Percentiles rank a stretch among this genome's conserved stretches.
Evolutionary conservation across 2,888 invertebrate genomes (phyloP).

Genomic region (Himalopsyche anomala): DNA sequence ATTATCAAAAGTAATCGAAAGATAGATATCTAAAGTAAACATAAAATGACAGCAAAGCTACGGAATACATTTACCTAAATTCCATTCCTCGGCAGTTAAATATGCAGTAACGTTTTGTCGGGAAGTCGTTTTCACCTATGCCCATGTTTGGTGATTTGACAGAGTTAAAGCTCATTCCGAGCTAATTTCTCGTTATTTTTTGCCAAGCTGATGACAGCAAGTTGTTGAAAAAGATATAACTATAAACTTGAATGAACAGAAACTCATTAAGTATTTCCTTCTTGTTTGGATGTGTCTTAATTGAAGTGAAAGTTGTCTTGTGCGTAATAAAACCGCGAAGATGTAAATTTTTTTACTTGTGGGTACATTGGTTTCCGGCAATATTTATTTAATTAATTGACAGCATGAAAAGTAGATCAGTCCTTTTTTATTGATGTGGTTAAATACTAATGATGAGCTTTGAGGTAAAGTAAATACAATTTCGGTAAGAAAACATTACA

Average conservation of each 20-base stretch:
- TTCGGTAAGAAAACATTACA: no score
- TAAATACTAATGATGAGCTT: no score
- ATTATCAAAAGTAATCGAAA: no score
- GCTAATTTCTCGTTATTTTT: conserved; percentile 1
- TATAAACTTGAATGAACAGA: conserved; percentile 19
- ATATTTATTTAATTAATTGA: conserved; percentile 16
- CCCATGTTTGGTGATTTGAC: neutral
- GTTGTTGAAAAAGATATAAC: neutral
- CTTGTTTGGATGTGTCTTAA: conserved; percentile 26
- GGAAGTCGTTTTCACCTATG: neutral
- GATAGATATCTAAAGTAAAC: no score
- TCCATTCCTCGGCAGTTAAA: neutral
- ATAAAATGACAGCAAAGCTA: no score
- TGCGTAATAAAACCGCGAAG: conserved; percentile 4
- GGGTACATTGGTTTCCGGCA: neutral
- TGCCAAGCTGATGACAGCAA: neutral
- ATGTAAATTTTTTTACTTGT: neutral
- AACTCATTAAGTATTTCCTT: conserved; percentile 28
- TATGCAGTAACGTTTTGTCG: neutral
- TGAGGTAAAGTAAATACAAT: no score
- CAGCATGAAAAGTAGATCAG: neutral
- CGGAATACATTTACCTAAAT: no score
- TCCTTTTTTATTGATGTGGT: neutral
- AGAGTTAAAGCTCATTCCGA: neutral
- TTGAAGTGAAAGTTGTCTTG: conserved; percentile 31